Evolutionary conservation across 2,113 vertebrate species (phyloP), one percentile per base, ranked within the genome.

Genomic region (Abramis brama): DNA sequence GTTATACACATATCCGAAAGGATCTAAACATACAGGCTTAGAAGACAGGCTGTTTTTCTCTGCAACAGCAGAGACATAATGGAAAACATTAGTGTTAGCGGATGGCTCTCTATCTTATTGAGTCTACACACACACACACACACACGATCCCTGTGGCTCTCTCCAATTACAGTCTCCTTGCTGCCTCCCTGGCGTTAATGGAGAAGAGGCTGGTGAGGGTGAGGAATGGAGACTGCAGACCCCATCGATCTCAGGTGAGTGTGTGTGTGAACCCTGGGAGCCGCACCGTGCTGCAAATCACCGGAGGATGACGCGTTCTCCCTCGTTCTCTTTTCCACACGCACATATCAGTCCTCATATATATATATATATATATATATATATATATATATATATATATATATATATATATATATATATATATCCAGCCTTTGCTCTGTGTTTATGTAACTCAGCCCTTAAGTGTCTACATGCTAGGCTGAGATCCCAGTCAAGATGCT

Each of bases 11-110:
- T 71, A 70, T 33, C 79, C 62, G 47, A 33, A 76, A 45, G 76
- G 47, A 86, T 19, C 52, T 13, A 62, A 47, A 64, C 43, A 86
- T 39, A 86, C 43, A 83, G 19, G 55, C 12, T 23, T 3, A 23
- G 55, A 21, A 57, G 55, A 79, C 82, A 52, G 73, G 68, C 68
- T 89, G 88, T 89, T 87, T 89, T 88, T 88, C 87, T 86, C 36
- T 70, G 50, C 33, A 76, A 81, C 82, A 81, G 85, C 78, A 86
- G 36, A 71, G 75, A 77, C 68, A 84, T 88, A 88, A 88, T 88
- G 87, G 82, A 88, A 88, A 88, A 84, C 87, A 88, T 88, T 86
- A 88, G 87, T 77, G 76, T 84, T 52, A 81, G 82, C 57, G 77
- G 87, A 86, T 76, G 85, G 23, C 66, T 86, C 87, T 88, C 77